Conservation (phyloP, 2,888 invertebrate genomes). For the Aspidiotus rigidus region DNA sequence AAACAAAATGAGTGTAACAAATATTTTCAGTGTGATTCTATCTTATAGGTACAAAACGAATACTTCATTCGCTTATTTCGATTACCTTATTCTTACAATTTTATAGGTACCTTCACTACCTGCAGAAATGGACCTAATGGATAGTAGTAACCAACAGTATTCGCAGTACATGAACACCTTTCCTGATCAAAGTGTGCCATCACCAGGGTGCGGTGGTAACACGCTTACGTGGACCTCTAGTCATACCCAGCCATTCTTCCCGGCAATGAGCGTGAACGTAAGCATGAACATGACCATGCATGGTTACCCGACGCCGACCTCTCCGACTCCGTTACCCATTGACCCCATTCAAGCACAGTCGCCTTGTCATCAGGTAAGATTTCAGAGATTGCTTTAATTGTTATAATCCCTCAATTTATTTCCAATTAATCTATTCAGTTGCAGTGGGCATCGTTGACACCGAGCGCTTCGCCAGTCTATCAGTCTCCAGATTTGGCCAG, state of each 20-base stretch:
- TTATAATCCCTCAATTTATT: not conserved
- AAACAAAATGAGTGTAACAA: no score
- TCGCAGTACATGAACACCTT: conserved; percentile 25
- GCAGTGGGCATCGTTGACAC: conserved; percentile 29
- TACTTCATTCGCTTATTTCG: no score
- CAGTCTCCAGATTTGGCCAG: conserved; percentile 12
- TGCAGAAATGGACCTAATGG: conserved; percentile 15
- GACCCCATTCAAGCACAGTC: conserved; percentile 46
- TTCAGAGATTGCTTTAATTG: conserved; percentile 30
- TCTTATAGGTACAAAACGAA: no score
- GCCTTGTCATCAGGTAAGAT: conserved; percentile 57
- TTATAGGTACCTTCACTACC: conserved; percentile 14
- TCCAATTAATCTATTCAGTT: conserved; percentile 14
- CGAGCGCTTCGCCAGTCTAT: conserved; percentile 36
- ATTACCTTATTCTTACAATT: not conserved
- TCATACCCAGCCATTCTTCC: conserved; percentile 42
- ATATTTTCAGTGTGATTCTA: no score
- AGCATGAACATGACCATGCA: conserved; percentile 99
- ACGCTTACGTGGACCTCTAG: conserved; percentile 26
- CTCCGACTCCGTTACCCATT: conserved; percentile 40
- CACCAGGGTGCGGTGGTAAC: conserved; percentile 23
- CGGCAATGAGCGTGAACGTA: conserved; percentile 93
- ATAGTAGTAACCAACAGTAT: conserved; percentile 27
- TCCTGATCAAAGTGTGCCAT: conserved; percentile 15
- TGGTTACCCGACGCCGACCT: conserved; percentile 42